phyloP scores from a whole-genome alignment of 2,113 vertebrate species.

The Myxocyprinus asiaticus region DNA sequence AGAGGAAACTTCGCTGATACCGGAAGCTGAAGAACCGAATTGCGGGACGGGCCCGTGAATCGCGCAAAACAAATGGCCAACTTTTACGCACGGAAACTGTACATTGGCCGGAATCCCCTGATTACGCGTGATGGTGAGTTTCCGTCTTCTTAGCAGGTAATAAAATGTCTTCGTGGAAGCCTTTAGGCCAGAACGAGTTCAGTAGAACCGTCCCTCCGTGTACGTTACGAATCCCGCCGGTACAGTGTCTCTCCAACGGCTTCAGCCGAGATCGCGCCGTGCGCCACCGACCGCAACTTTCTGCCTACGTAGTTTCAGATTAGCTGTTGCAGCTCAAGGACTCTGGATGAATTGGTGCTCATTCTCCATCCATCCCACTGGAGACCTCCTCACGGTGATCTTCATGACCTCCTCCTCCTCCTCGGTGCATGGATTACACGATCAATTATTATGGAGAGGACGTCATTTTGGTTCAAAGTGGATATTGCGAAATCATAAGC shows the following conservation, averaged over 20 bases:
- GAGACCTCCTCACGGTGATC: slow-evolving; percentile 29
- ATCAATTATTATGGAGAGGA: slow-evolving; percentile 37
- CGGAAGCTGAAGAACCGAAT: slow-evolving; percentile 71
- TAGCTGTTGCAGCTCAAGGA: slow-evolving; percentile 68
- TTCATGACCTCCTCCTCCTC: slow-evolving; percentile 54
- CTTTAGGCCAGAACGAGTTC: too few species aligned
- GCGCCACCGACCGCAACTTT: slow-evolving; percentile 38
- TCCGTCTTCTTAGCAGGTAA: slow-evolving; percentile 37
- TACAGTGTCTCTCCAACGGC: slow-evolving; percentile 36
- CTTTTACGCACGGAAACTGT: slow-evolving; percentile 30
- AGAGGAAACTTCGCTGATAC: slow-evolving; percentile 66
- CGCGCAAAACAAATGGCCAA: slow-evolving; percentile 50
- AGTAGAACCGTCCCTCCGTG: neutral
- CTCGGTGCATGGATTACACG: slow-evolving; percentile 55
- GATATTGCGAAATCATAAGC: slow-evolving; percentile 49
- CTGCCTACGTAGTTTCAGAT: slow-evolving; percentile 62
- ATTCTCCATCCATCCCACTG: slow-evolving; percentile 49
- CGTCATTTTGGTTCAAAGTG: slow-evolving; percentile 48
- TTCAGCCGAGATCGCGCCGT: slow-evolving; percentile 49
- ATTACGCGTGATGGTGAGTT: neutral
- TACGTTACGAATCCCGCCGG: neutral
- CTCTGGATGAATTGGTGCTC: slow-evolving; percentile 48
- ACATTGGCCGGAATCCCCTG: neutral
- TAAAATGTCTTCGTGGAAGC: neutral
- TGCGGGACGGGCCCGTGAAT: slow-evolving; percentile 63